Evolutionary conservation across 2,888 invertebrate genomes (phyloP).

Genomic region (Heliconius cydno): DNA sequence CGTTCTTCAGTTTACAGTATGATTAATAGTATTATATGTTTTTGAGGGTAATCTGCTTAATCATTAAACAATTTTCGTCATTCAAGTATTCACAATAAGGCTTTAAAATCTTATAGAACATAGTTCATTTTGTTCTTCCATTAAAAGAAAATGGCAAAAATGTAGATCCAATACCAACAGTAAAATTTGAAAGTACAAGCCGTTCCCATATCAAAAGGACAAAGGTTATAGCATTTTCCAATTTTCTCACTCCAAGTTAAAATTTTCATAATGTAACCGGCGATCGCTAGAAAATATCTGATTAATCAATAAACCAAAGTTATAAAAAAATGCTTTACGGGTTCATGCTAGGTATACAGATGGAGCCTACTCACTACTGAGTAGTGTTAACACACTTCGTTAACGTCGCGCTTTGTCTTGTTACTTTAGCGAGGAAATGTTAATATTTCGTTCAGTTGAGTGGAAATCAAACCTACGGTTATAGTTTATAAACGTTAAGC

Average conservation of each 20-base stretch:
- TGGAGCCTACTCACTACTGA: background rate
- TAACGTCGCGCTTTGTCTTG: background rate
- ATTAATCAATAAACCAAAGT: background rate
- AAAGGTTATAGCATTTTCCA: constrained; percentile 8
- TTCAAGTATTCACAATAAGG: background rate
- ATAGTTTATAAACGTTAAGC: background rate
- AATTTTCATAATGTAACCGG: background rate
- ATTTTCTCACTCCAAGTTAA: background rate
- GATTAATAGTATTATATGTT: background rate
- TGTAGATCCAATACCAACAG: background rate
- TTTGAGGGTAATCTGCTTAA: background rate
- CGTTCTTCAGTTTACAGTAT: background rate
- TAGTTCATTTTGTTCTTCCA: no score
- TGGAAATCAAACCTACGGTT: background rate
- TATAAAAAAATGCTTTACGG: no score
- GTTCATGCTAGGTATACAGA: no score
- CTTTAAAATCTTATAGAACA: background rate
- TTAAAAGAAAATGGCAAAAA: background rate
- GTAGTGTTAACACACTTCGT: background rate
- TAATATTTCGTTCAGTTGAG: background rate
- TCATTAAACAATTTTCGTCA: background rate
- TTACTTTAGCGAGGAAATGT: background rate
- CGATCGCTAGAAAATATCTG: background rate
- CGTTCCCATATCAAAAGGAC: background rate
- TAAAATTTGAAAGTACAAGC: background rate